Evolutionary conservation across 2,113 vertebrate genomes (phyloP).

Genomic region (Fregata magnificens): DNA sequence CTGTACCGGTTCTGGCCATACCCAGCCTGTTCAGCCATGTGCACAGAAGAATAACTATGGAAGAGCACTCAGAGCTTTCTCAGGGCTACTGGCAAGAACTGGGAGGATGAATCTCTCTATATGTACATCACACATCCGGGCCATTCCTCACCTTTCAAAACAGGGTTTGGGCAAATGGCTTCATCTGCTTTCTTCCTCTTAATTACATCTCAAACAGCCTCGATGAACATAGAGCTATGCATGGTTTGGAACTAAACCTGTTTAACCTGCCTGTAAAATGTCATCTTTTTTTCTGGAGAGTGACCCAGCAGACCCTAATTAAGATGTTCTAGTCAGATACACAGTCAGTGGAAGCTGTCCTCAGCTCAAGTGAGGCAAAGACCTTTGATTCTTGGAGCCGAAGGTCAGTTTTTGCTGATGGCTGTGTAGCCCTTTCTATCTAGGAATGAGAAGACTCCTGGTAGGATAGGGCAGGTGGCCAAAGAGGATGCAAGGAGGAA

Average conservation of each 20-base stretch:
- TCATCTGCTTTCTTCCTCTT: not conserved
- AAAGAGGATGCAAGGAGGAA: not conserved
- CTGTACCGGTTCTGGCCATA: accelerated
- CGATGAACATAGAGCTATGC: not conserved
- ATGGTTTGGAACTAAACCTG: not conserved
- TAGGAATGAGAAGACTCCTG: not conserved
- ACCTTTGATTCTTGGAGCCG: not conserved
- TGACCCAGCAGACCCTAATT: not conserved
- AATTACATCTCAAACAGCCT: not conserved
- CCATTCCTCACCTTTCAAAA: not conserved
- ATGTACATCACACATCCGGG: no score
- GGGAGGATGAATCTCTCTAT: not conserved
- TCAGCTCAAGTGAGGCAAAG: not conserved
- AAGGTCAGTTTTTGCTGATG: not conserved
- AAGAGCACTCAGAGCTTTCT: not conserved
- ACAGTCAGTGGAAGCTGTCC: not conserved
- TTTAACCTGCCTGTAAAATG: not conserved
- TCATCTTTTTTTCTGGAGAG: not conserved
- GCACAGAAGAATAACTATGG: not conserved
- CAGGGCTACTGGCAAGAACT: not conserved
- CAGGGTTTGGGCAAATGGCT: not conserved
- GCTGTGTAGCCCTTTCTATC: not conserved
- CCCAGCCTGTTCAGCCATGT: not conserved
- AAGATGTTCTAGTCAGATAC: not conserved
- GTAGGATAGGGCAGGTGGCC: not conserved